A percentile compares a stretch with the other conserved stretches of the same genome.
These are phyloP conservation scores for Sitobion miscanthi DNA, from an alignment of 1,140 invertebrate species.

Conservation along the genomic window DNA sequence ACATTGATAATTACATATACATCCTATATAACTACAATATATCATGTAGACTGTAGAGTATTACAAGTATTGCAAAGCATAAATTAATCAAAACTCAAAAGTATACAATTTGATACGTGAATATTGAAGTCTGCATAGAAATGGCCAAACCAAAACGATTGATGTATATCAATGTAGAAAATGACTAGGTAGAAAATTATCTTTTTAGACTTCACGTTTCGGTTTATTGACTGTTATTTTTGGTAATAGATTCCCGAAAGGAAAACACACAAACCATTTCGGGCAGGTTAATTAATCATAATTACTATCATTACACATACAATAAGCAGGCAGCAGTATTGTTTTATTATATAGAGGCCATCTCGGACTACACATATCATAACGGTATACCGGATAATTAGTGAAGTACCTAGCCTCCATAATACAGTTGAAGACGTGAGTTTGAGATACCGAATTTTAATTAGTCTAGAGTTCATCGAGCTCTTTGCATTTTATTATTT, in stretches of 20 bases:
- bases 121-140: not conserved
- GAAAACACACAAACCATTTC: constrained; percentile 45
- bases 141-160: not conserved
- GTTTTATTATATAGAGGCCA: constrained; percentile 51
- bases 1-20: too few species aligned
- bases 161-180: not conserved
- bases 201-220: not conserved
- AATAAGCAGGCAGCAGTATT: constrained; percentile 6
- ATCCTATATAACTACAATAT: too few species aligned
- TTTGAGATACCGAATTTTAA: constrained; percentile 47
- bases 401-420: constrained; percentile 1
- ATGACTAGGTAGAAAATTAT: constrained; percentile 11
- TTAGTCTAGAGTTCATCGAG: constrained; percentile 52
- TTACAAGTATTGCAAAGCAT: too few species aligned
- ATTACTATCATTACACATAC: constrained; percentile 49
- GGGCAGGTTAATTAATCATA: constrained; percentile 47
- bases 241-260: constrained; percentile 35
- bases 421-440: not conserved
- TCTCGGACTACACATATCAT: constrained; percentile 39
- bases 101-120: not conserved
- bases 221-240: constrained; percentile 34
- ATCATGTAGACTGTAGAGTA: too few species aligned
- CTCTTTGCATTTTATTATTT: constrained; percentile 16
- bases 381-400: constrained; percentile 49
- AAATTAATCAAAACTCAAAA: not conserved